phyloP scores from a whole-genome alignment of 1,140 invertebrate genomes.

The Halesus radiatus region DNA sequence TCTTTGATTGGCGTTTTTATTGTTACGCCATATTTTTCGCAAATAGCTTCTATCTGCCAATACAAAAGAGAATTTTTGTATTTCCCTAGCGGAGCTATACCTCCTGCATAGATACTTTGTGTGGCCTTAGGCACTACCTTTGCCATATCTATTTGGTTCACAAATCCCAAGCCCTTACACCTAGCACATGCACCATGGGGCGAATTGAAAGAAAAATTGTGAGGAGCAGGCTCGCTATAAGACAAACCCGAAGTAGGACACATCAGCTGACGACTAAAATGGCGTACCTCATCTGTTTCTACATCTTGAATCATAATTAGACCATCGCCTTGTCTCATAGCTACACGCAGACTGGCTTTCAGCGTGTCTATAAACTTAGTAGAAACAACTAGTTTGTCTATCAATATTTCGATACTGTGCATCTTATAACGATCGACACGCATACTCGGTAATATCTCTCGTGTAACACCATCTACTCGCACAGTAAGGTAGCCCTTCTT shows the following conservation, averaged over 20 bases:
- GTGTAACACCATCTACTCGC: neutral
- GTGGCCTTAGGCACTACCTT: neutral
- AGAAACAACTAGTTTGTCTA: too few relatives aligned
- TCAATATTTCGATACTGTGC: slow-evolving; percentile 3
- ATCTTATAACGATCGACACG: neutral
- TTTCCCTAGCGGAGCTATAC: neutral
- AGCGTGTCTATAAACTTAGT: too few relatives aligned
- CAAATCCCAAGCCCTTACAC: neutral
- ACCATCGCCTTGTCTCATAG: neutral
- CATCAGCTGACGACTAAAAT: neutral
- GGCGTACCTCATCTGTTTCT: neutral
- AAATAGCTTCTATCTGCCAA: too few relatives aligned
- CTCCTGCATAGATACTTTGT: neutral
- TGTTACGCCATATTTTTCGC: too few relatives aligned
- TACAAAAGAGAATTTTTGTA: too few relatives aligned
- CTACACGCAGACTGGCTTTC: neutral
- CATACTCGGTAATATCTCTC: neutral
- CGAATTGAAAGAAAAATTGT: neutral
- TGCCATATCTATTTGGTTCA: neutral
- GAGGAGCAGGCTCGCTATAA: neutral
- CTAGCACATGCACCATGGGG: neutral
- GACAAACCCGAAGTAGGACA: neutral
- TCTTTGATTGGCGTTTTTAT: too few relatives aligned
- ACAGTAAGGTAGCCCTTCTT: neutral
- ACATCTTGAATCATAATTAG: neutral